phyloP scores from a whole-genome alignment of 2,797 vertebrate species.

The Macropus fuliginosus region DNA sequence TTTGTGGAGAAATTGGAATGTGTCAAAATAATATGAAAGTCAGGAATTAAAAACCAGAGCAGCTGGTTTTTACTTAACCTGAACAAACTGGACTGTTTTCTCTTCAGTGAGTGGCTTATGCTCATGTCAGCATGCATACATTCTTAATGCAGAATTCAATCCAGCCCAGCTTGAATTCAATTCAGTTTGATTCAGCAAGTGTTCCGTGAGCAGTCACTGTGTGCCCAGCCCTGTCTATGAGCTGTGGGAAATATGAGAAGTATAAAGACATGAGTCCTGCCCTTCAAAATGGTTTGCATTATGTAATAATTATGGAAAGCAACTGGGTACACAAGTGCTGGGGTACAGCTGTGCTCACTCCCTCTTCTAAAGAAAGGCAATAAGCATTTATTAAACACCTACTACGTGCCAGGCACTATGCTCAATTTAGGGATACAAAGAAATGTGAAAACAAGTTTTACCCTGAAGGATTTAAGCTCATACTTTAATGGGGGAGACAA shows the following conservation, averaged over 20 bases:
- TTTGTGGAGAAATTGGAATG: not conserved
- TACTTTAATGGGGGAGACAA: not conserved
- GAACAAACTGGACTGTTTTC: not conserved
- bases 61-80: not conserved
- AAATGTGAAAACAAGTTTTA: not conserved
- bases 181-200: not conserved
- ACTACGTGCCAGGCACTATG: not conserved
- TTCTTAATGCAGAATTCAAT: not conserved
- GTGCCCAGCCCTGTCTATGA: not conserved
- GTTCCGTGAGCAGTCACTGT: not conserved
- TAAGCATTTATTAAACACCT: not conserved
- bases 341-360: not conserved
- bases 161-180: not conserved
- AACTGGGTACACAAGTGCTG: not conserved
- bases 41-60: not conserved
- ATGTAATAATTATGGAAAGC: not conserved
- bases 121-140: not conserved
- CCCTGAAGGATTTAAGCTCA: not conserved
- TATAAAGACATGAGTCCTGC: not conserved
- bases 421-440: not conserved
- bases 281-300: not conserved
- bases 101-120: not conserved
- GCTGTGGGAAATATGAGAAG: not conserved
- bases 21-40: not conserved
- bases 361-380: not conserved